Evolutionary conservation across 2,888 invertebrate genomes (phyloP), one percentile per base, ranked within the genome.

Genomic region (Eustalomyia histrio): DNA sequence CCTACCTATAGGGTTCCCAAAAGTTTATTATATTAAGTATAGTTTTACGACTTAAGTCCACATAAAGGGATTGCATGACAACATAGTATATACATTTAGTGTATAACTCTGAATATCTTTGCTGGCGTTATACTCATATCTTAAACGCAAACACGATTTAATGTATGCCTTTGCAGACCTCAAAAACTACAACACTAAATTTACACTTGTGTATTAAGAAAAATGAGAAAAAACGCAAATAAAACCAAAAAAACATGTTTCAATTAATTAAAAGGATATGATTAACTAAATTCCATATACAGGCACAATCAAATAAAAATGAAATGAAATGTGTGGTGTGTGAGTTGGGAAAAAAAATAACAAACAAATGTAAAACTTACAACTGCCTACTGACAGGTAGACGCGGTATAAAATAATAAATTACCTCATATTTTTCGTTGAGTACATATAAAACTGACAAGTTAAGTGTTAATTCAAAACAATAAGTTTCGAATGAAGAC

Each of bases 201-300:
- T 76, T 76, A 64, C 76, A 65, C 58, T 76, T 64, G 57, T 18
- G 69, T 53, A 53, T 53, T 29, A 29, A 1, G 29, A 7, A 29
- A 29, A 6, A 29, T 7, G 29, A 29, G 29, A 29, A 29, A 53
- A 43, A 47, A 60, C 18, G 35, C 33, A 17, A n/a, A 17, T 35
- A 16, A 33, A 33, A 64, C 29, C 39, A 21, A 67, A 72, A 47
- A 64, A 67, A 39, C 78, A 81, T 74, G 81, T 78, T 71, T 71
- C 65, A 81, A 78, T 81, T 81, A 81, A 81, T 81, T 78, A 74
- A 78, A 76, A 81, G 74, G 73, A 78, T 78, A 71, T 74, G 76
- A 81, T 81, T 81, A 81, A 74, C 60, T 50, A 74, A 78, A 81
- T 29, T 24, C 16, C n/a, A 10, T 67, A 47, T 47, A 47, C 39